A percentile compares a stretch with the other conserved stretches of the same genome.
phyloP scores from a whole-genome alignment of 2,888 invertebrate genomes.

The Carpatolechia fugitivella region DNA sequence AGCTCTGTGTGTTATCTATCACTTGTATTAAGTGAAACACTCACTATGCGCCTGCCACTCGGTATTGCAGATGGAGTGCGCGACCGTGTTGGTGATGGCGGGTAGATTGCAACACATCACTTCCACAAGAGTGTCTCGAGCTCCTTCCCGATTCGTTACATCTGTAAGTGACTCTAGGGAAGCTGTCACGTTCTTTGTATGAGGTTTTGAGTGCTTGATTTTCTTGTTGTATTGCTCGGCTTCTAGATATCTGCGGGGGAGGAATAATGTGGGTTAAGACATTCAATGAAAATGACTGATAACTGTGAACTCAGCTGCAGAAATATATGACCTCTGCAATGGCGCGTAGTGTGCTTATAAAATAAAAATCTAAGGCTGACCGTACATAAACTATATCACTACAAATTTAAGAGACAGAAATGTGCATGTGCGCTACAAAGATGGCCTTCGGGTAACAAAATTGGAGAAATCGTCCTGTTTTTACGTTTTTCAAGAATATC shows the following conservation, averaged over 20 bases:
- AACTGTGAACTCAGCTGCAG: too few species aligned
- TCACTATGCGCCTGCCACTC: constrained; percentile 45
- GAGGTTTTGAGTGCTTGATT: constrained; percentile 46
- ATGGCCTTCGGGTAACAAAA: too few species aligned
- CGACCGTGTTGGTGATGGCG: constrained; percentile 62
- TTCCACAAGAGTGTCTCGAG: constrained; percentile 75
- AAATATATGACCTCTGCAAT: too few species aligned
- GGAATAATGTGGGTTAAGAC: neutral
- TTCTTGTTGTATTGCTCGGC: constrained; percentile 74
- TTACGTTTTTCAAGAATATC: too few species aligned
- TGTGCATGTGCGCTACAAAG: too few species aligned
- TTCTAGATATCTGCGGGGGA: constrained; percentile 67
- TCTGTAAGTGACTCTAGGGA: constrained; percentile 49
- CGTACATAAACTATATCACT: too few species aligned
- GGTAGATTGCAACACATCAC: constrained; percentile 73
- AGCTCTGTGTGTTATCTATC: neutral
- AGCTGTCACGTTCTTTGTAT: constrained; percentile 52
- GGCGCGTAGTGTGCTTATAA: too few species aligned
- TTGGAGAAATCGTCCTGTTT: too few species aligned
- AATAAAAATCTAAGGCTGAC: too few species aligned
- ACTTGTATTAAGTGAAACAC: constrained; percentile 15
- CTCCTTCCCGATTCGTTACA: constrained; percentile 45
- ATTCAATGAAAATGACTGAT: too few species aligned
- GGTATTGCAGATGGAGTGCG: constrained; percentile 41
- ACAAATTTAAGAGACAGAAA: too few species aligned